Conservation (phyloP, 2,113 vertebrate genomes). For the Equus quagga region DNA sequence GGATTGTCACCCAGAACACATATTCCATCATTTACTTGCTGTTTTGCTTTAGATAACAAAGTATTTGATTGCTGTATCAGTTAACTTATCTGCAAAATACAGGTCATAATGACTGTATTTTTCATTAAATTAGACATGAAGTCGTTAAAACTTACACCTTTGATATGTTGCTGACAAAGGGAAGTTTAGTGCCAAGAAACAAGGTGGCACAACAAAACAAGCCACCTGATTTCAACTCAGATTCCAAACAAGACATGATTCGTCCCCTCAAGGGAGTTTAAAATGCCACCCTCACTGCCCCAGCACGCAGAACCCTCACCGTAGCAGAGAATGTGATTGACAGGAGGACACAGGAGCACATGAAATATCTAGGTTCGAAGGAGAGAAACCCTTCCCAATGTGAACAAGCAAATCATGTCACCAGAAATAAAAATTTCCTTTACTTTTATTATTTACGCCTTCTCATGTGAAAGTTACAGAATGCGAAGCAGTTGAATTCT, state of each 20-base stretch:
- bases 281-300: slow-evolving; percentile 4
- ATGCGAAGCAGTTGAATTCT: background rate
- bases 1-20: background rate
- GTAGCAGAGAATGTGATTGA: background rate
- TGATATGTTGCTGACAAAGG: background rate
- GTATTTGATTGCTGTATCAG: background rate
- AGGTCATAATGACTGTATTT: background rate
- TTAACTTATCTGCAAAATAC: background rate
- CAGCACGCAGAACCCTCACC: background rate
- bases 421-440: background rate
- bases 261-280: background rate
- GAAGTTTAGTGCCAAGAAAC: background rate
- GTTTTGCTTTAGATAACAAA: background rate
- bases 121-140: background rate
- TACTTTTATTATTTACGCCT: background rate
- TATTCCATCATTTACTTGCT: background rate
- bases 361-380: background rate
- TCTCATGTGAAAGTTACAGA: background rate
- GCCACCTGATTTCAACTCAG: slow-evolving; percentile 11
- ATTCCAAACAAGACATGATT: slow-evolving; percentile 51
- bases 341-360: background rate
- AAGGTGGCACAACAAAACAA: slow-evolving; percentile 7
- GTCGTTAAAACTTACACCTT: background rate
- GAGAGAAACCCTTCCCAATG: background rate
- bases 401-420: slow-evolving; percentile 6